Percentiles rank a stretch among this genome's conserved stretches.
Evolutionary conservation across 2,888 invertebrate genomes (phyloP).

Genomic region (Hydrotaea cyrtoneurina): DNA sequence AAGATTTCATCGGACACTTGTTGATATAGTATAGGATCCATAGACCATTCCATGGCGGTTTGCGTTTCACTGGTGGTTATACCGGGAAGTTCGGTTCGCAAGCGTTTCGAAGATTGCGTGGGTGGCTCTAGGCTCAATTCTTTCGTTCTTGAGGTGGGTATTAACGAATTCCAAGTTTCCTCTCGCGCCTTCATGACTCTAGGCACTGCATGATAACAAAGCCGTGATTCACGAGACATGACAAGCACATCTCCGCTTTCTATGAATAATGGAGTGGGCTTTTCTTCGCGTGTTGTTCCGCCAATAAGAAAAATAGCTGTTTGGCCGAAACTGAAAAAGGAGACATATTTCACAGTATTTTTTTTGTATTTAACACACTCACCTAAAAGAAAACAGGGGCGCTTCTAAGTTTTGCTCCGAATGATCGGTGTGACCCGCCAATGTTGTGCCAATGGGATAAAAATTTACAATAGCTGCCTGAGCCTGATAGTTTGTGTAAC

Average conservation of each 20-base stretch:
- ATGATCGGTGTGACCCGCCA: conserved; percentile 97
- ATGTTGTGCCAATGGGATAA: conserved; percentile 94
- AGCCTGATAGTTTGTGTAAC: conserved; percentile 84
- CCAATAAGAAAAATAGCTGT: conserved; percentile 96
- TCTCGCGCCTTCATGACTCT: conserved; percentile 85
- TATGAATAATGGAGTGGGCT: conserved; percentile 87
- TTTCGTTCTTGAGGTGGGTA: not conserved
- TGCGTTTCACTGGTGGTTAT: conserved; percentile 55
- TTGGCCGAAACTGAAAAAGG: conserved; percentile 93
- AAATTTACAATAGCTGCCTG: conserved; percentile 98
- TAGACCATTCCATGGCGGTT: conserved; percentile 53
- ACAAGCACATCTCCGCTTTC: conserved; percentile 94
- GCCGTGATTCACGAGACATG: conserved; percentile 92
- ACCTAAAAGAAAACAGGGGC: conserved; percentile 95
- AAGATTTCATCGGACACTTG: conserved; percentile 77
- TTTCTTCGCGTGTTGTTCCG: conserved; percentile 85
- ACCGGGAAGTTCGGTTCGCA: conserved; percentile 15
- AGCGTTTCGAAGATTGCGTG: conserved; percentile 63
- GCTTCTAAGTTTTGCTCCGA: conserved; percentile 93
- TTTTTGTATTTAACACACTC: conserved; percentile 54
- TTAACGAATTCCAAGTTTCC: conserved; percentile 82
- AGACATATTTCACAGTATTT: not conserved
- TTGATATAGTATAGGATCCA: conserved; percentile 72
- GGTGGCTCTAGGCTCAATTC: conserved; percentile 69
- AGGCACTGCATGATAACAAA: conserved; percentile 97